These are phyloP conservation scores for Montipora foliosa DNA, from an alignment of 64 coral and sea anemone species.

Conservation along the genomic window DNA sequence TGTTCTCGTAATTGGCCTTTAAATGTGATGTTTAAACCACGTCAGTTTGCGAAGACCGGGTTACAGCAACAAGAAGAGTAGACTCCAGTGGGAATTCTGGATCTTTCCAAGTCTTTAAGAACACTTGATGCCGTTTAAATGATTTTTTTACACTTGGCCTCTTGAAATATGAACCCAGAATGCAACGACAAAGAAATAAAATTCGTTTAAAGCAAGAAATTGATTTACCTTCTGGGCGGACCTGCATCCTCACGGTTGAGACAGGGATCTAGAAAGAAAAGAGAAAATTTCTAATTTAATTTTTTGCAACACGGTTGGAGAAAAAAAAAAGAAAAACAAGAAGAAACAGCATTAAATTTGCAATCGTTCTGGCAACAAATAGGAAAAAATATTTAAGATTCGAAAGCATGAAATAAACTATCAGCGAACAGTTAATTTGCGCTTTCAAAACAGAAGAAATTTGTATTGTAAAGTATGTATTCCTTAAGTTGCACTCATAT, in stretches of 20 bases:
- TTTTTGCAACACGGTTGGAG: background rate
- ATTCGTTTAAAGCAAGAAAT: background rate
- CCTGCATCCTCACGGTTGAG: constrained; percentile 5
- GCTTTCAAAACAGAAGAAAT: no score
- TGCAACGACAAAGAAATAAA: background rate
- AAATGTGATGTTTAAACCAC: no score
- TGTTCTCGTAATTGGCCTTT: no score
- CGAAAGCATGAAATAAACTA: no score
- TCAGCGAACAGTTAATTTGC: no score
- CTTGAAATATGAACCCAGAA: background rate
- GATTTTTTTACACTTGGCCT: background rate
- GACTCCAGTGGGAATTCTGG: background rate
- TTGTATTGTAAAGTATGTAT: background rate
- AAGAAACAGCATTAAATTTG: background rate
- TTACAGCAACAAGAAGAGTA: background rate
- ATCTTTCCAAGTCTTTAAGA: background rate
- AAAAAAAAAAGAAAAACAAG: background rate
- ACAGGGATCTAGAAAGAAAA: background rate
- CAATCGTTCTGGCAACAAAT: background rate
- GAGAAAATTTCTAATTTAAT: background rate
- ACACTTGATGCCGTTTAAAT: background rate
- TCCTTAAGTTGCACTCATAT: no score
- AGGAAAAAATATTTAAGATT: no score
- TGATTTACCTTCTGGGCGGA: constrained; percentile 36
- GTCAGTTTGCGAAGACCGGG: no score